Evolutionary conservation across 2,113 vertebrate species (phyloP), one percentile per base, ranked within the genome.

Genomic region (Parotia lawesii): DNA sequence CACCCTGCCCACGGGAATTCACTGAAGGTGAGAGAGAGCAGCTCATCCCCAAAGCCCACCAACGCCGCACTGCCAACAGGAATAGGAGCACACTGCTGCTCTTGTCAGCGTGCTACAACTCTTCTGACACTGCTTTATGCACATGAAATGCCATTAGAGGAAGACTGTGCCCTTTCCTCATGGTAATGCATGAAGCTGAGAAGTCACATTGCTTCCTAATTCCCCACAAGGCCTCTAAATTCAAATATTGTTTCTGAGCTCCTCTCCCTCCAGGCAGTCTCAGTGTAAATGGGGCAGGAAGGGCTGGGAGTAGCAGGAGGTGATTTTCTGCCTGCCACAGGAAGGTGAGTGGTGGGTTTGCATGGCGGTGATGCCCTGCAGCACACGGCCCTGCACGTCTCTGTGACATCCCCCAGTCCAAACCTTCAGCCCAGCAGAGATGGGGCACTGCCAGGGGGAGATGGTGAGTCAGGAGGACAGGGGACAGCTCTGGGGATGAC

Each of bases 371-470:
- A 31, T 47, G 62, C 56, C 77, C 81, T 65, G 62, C 29, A 83
- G 62, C 53, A 50, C 5, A 3, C 1, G 0, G 11, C 38, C 47
- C 57, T 45, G n/a, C 35, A n/a, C 8, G 1, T 29, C 37, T 8
- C 24, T 6, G 31, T 9, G 42, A 61, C 15, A 14, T 15, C 5
- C 54, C 31, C 57, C 5, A 1, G 37, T 2, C 27, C 74, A 60
- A 54, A 62, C 4, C 72, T 6, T 13, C 2, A 14, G 0, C n/a
- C 45, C 11, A 1, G 22, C 0, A 2, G 56, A 58, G 73, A 8
- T 6, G 35, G 31, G 6, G 10, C 38, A 10, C 15, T 44, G 74
- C 40, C 31, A 21, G 57, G 1, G 28, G 64, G 35, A 62, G 28
- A 67, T 0, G 20, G 6, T 4, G 44, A 75, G 22, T 6, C 25